Base-by-base conservation (phyloP, 2,797 vertebrate genomes). In the Jordanella pulchra region DNA sequence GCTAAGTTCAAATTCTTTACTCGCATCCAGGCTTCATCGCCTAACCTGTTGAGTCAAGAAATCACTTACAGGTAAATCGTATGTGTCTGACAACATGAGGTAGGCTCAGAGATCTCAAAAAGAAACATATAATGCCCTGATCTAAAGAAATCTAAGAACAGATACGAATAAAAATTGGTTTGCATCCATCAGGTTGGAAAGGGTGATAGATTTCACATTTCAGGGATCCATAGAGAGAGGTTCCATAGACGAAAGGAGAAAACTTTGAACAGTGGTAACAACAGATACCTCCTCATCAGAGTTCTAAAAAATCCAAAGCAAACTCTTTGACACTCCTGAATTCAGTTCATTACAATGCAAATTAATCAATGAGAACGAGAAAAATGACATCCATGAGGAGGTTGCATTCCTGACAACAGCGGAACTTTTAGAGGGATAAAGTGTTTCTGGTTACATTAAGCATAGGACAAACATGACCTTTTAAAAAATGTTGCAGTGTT, bases 201-300 rank as follows among this genome's bases (percentile, higher is more conserved):
- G 23, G 11, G 23, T 63, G 13, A n/a, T 39, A 35, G 11, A 14
- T 63, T 63, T n/a, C 12, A 9, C n/a, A 44, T 23, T 64, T 12
- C 39, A 44, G n/a, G 0, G 13, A 64, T 42, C 58, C 21, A 60
- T 32, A 39, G 32, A n/a, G 32, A n/a, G 21, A 39, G 58, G 10
- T 21, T 39, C 35, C 13, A 61, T 61, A 23, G 32, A 39, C 32
- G 13, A 61, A 39, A 39, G 17, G 30, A 60, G 56, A 61, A 61
- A 61, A 61, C 58, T 39, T 61, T 17, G 30, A 60, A 23, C 17
- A 35, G 17, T 32, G 30, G 56, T 32, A 61, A 61, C n/a, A 44
- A 13, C 13, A 64, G 23, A 42, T 64, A 25, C 60, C n/a, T 64
- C 60, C 60, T 64, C n/a, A n/a, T n/a, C n/a, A n/a, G n/a, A n/a